Evolutionary conservation across 2,888 invertebrate genomes (phyloP).

Genomic region (Leptopterna dolabrata): DNA sequence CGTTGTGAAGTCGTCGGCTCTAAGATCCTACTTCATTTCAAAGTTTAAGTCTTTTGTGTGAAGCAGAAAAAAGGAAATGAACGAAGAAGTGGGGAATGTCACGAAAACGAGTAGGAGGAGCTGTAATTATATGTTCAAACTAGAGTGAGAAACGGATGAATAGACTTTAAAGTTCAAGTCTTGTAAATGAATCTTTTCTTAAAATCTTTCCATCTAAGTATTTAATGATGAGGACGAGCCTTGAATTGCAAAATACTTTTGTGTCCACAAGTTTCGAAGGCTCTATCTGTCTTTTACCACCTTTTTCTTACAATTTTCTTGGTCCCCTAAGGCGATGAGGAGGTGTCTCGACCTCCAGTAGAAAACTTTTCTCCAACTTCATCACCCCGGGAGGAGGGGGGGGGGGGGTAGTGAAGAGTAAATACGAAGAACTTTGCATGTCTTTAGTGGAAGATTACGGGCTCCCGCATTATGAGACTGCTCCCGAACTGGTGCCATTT

Average conservation of each 20-base stretch:
- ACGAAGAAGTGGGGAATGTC: neutral
- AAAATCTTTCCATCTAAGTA: conserved; percentile 33
- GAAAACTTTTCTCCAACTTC: conserved; percentile 33
- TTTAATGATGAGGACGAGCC: conserved; percentile 33
- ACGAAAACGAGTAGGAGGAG: neutral
- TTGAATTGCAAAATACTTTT: conserved; percentile 41
- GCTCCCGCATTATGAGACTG: neutral
- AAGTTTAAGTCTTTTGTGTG: conserved; percentile 4
- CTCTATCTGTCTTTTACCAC: conserved; percentile 39
- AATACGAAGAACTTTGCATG: conserved; percentile 32
- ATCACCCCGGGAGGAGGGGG: neutral
- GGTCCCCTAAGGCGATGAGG: neutral
- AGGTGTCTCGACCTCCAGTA: neutral
- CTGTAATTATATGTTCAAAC: conserved; percentile 34
- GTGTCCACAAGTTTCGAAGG: conserved; percentile 28
- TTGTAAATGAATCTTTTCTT: conserved; percentile 40
- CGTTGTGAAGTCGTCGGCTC: neutral
- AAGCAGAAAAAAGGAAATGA: neutral
- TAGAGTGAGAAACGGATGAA: conserved; percentile 37
- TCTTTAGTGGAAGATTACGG: neutral
- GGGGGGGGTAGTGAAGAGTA: neutral
- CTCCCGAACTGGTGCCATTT: neutral
- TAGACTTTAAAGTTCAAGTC: conserved; percentile 24
- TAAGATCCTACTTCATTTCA: neutral
- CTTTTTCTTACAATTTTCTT: conserved; percentile 21